phyloP scores from a whole-genome alignment of 1,140 invertebrate genomes.

The Lithobius niger region DNA sequence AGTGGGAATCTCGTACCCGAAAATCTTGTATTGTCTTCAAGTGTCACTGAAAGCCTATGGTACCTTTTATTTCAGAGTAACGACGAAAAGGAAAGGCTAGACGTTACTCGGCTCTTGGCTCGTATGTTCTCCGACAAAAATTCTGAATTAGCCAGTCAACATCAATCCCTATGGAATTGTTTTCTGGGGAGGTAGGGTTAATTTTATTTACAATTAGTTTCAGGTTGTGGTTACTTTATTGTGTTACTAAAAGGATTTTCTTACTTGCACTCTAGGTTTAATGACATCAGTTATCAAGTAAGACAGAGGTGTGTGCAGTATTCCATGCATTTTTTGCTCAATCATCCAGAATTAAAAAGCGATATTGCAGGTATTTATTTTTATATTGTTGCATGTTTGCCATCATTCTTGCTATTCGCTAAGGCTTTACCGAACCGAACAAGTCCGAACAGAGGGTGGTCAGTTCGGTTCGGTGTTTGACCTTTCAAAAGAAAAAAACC shows the following conservation, averaged over 20 bases:
- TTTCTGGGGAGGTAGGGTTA: constrained; percentile 55
- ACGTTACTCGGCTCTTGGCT: constrained; percentile 77
- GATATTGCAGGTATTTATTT: constrained; percentile 58
- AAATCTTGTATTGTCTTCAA: neutral
- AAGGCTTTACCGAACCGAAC: too few relatives aligned
- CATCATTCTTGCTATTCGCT: too few relatives aligned
- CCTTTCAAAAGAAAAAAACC: too few relatives aligned
- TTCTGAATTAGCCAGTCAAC: constrained; percentile 72
- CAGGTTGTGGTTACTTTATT: neutral
- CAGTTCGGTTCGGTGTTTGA: too few relatives aligned
- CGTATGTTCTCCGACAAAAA: constrained; percentile 95
- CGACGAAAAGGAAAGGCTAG: constrained; percentile 67
- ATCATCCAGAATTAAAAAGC: constrained; percentile 78
- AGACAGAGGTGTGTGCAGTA: constrained; percentile 92
- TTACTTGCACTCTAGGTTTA: constrained; percentile 52
- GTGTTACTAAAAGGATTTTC: neutral
- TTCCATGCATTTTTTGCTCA: constrained; percentile 91
- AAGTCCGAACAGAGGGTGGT: too few relatives aligned
- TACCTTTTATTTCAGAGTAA: constrained; percentile 44
- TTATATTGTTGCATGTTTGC: neutral
- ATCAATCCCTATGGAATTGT: constrained; percentile 68
- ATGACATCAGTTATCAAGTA: constrained; percentile 85
- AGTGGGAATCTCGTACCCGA: too few relatives aligned
- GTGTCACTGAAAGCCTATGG: too few relatives aligned
- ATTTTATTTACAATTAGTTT: neutral